Base-by-base conservation (phyloP, 1,140 invertebrate genomes). In the Amyelois transitella region DNA sequence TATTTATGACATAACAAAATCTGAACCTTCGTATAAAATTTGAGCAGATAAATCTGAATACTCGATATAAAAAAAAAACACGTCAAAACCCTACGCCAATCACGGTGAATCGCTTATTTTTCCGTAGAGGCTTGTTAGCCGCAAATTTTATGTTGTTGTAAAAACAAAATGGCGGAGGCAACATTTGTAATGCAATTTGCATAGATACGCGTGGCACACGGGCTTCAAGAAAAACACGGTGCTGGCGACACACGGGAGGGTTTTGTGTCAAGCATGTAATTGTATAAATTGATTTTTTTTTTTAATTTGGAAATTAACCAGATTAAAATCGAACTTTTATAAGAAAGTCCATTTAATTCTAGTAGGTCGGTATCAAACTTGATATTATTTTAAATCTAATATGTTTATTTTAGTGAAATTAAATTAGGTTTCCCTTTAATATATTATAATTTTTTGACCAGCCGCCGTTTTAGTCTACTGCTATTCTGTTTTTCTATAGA, bases 161-260 rank as follows among this genome's bases (percentile, higher is more conserved):
- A 66, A 72, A 68, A 65, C 61, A 51, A 60, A 66, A 61, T 65
- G 58, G 49, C n/a, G 44, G 47, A 18, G 28, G 38, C 43, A 48
- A 21, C 45, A 21, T 48, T 48, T 48, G 63, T 69, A 66, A 70
- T 64, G 62, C 70, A 70, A 75, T 75, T 75, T 75, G 65, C 72
- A 75, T 75, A 75, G 72, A 75, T 72, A 75, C 62, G 64, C 52
- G 32, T 49, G 48, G 54, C 18, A 51, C 49, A 24, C 12, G 20
- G 51, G 53, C 25, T 63, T 61, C 58, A 72, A 72, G 65, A 75
- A 69, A 65, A 69, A 68, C 66, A 60, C 32, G 24, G 20, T 18
- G 18, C 14, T 22, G 7, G 38, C 8, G 53, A 66, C 32, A 66
- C 18, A 68, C 49, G 56, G 43, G 49, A 20, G 8, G 1, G 7